These are phyloP conservation scores for Australoheros scitulus DNA, from an alignment of 2,113 vertebrate genomes.

Conservation along the genomic window DNA sequence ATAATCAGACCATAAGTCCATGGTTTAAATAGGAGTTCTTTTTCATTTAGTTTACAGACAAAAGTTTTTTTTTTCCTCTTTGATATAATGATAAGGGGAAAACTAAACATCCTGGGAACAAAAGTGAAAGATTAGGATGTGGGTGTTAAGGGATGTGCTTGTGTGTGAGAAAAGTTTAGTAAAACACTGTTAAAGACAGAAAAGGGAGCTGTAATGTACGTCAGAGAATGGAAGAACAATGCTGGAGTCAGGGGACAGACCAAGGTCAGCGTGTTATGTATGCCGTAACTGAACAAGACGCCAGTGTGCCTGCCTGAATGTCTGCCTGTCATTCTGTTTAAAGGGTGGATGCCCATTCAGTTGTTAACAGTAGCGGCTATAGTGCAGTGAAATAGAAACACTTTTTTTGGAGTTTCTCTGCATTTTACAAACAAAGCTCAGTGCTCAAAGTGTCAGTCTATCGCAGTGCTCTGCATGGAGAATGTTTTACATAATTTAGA, in stretches of 20 bases:
- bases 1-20: background rate
- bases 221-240: slow-evolving; percentile 73
- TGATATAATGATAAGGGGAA: background rate
- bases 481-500: background rate
- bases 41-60: background rate
- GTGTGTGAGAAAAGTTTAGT: slow-evolving; percentile 46
- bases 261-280: slow-evolving; percentile 68
- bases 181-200: slow-evolving; percentile 62
- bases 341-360: background rate
- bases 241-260: slow-evolving; percentile 55
- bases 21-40: background rate
- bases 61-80: background rate
- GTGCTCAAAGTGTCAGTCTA: background rate
- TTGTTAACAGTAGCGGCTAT: background rate
- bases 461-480: background rate
- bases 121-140: slow-evolving; percentile 52
- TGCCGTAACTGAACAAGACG: slow-evolving; percentile 38
- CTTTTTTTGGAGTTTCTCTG: background rate
- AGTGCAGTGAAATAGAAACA: background rate
- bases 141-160: slow-evolving; percentile 39
- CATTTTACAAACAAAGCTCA: background rate
- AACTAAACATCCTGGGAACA: slow-evolving; percentile 67
- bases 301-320: slow-evolving; percentile 13
- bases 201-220: slow-evolving; percentile 62
- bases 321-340: slow-evolving; percentile 8